phyloP scores from a whole-genome alignment of 2,113 vertebrate genomes.

The Neofelis nebulosa region DNA sequence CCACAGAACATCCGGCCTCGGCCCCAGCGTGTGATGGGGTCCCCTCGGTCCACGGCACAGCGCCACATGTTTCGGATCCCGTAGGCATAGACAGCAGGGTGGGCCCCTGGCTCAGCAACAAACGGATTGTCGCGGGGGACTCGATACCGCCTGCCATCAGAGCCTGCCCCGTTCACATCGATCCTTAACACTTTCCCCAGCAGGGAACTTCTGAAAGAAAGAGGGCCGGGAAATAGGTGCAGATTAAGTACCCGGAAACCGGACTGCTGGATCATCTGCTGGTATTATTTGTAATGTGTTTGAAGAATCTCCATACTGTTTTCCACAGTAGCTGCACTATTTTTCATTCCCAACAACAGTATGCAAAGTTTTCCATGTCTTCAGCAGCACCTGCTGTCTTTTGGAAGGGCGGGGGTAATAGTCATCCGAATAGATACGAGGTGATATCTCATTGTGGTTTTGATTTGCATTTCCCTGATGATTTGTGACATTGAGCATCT shows the following conservation, averaged over 20 bases:
- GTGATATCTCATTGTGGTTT: neutral
- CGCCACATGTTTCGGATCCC: slow-evolving; percentile 92
- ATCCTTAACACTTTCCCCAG: slow-evolving; percentile 91
- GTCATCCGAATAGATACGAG: neutral
- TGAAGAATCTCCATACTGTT: neutral
- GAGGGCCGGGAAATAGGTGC: neutral
- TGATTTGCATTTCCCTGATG: neutral
- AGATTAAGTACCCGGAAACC: neutral
- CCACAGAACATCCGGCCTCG: slow-evolving; percentile 91
- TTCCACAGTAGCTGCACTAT: neutral
- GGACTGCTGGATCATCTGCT: neutral
- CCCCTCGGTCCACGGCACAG: slow-evolving; percentile 89
- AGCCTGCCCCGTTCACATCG: slow-evolving; percentile 84
- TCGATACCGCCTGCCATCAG: slow-evolving; percentile 79
- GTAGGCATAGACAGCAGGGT: slow-evolving; percentile 88
- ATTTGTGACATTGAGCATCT: neutral
- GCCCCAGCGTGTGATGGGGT: slow-evolving; percentile 82
- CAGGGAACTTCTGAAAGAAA: slow-evolving; percentile 86
- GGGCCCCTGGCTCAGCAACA: slow-evolving; percentile 79
- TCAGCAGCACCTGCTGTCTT: neutral
- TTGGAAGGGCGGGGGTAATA: neutral
- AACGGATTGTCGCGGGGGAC: slow-evolving; percentile 90
- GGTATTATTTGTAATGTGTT: neutral
- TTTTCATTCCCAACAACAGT: neutral
- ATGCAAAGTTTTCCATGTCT: neutral